Evolutionary conservation across 2,888 invertebrate genomes (phyloP), one percentile per base, ranked within the genome.

Genomic region (Lagria hirta): DNA sequence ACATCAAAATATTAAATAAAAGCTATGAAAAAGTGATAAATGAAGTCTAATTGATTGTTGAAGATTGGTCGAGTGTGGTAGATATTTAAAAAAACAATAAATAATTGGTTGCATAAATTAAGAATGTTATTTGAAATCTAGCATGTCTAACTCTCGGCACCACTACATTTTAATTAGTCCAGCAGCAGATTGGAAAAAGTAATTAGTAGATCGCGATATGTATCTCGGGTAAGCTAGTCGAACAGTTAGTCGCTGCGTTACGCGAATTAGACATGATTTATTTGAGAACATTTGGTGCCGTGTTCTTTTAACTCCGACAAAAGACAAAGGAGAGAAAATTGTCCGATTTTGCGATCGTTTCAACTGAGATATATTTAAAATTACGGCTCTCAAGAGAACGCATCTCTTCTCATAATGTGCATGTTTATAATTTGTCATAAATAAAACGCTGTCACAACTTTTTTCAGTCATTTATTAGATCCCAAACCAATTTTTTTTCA

Each of bases 111-210:
- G 49, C 53, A 61, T 61, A 60, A 60, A 61, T 60, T 55, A 17
- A 35, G 43, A 46, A 48, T 49, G 43, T 54, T 54, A 57, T 56
- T 60, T 55, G 51, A 51, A 55, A 55, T 51, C 50, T 55, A 54
- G 49, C 51, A 55, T 54, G 52, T 51, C 51, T 46, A 55, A 51
- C 51, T 52, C n/a, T n/a, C 52, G 49, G 48, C 59, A 52, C 54
- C 57, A 59, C 54, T 62, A 61, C 60, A 60, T 62, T 64, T 64
- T 62, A 64, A 64, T 64, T 64, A 62, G 61, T 63, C 56, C 58
- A 47, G 53, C 54, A 52, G 55, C 60, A 62, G 61, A 61, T 62
- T 62, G 61, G 61, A 63, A 64, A 64, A 64, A 64, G 62, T 62
- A 64, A 64, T 64, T 62, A 64, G 60, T 57, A 57, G 58, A 58